A percentile compares a stretch with the other conserved stretches of the same genome.
Evolutionary conservation across 2,113 vertebrate genomes (phyloP).

Genomic region (Casuarius casuarius): DNA sequence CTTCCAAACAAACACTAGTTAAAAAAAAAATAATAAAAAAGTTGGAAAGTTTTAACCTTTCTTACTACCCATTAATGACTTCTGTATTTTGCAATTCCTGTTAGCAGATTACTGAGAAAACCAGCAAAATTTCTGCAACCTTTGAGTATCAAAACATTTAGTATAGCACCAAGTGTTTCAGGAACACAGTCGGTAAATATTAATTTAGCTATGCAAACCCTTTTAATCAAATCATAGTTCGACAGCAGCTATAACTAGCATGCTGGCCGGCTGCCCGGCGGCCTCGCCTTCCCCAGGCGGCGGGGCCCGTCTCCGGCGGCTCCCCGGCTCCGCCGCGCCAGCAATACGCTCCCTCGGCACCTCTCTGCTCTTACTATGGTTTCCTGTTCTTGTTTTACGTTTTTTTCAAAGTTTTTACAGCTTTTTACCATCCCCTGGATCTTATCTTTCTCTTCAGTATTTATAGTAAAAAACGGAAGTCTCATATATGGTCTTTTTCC

Average conservation of each 20-base stretch:
- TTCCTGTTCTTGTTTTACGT: neutral
- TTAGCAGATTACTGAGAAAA: neutral
- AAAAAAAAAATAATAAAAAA: rapidly evolving
- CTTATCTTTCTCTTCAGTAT: neutral
- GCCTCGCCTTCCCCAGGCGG: neutral
- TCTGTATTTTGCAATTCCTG: neutral
- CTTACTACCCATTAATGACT: neutral
- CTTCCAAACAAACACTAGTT: neutral
- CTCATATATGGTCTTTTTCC: neutral
- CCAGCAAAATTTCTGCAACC: neutral
- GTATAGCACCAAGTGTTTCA: rapidly evolving
- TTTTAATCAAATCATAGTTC: neutral
- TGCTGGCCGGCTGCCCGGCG: too few relatives aligned
- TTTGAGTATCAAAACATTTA: neutral
- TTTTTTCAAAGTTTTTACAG: neutral
- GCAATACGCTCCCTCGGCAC: neutral
- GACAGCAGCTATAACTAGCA: too few relatives aligned
- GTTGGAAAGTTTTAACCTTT: neutral
- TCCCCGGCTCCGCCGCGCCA: too few relatives aligned
- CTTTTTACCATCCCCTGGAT: neutral
- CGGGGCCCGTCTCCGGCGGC: too few relatives aligned
- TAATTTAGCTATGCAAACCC: neutral
- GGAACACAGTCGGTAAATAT: neutral
- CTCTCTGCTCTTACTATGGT: neutral
- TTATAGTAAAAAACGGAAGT: neutral